Evolutionary conservation across 2,888 invertebrate species (phyloP), one percentile per base, ranked within the genome.

Genomic region (Papilio gigon): DNA sequence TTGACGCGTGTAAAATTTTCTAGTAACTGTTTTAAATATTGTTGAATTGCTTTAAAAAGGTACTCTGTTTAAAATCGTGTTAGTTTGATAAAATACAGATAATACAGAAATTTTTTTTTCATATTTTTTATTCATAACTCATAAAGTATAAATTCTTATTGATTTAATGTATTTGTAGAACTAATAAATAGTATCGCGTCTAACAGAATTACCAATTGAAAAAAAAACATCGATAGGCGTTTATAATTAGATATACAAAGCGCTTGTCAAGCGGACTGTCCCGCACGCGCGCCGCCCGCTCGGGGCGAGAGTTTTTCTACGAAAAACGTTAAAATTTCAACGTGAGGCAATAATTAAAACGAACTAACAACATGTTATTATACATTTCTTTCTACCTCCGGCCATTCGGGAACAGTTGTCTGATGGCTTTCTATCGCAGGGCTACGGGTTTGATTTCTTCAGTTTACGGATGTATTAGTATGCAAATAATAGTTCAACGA

Each of bases 321-420:
- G 73, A 75, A 78, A 79, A 78, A 80, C 77, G 74, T 77, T 77
- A 77, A 80, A 78, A 77, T 72, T 73, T 71, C 71, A 71, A 72
- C 70, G 74, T 69, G 69, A 71, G 71, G 72, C 68, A 64, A 71
- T 72, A 76, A 76, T 76, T 76, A 76, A 76, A 72, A 68, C 50
- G 53, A 62, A 27, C 40, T 59, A 9, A 66, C 74, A 71, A 72
- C 73, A 64, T 75, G 73, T 75, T 76, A 76, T 78, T 79, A 77
- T 72, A 73, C 42, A 72, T 62, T 71, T 71, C 70, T 74, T 74
- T 73, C 70, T 72, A 72, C 74, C 70, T 63, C 64, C 53, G 74
- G 76, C 73, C 35, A 66, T 70, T 60, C 40, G 47, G 42, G 53
- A 75, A 73, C 77, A 74, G 76, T 74, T 76, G 77, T 72, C 67